phyloP scores from a whole-genome alignment of 2,113 vertebrate species.

The Pavo muticus region DNA sequence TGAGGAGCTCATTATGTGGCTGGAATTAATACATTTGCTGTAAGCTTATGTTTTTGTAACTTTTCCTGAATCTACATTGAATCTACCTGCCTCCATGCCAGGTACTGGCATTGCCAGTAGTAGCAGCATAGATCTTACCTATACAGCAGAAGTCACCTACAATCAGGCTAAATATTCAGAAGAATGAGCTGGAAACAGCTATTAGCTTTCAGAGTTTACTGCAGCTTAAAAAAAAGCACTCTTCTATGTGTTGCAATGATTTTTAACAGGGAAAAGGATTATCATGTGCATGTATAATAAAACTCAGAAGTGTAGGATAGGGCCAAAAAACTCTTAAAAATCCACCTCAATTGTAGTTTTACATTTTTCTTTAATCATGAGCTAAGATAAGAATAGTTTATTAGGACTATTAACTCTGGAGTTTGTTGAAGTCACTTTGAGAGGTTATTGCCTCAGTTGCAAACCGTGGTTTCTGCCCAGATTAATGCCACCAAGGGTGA shows the following conservation, averaged over 20 bases:
- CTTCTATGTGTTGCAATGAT: neutral
- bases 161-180: neutral
- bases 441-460: neutral
- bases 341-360: neutral
- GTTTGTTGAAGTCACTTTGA: neutral
- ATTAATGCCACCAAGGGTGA: neutral
- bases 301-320: neutral
- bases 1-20: neutral
- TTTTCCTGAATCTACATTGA: neutral
- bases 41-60: neutral
- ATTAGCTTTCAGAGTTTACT: neutral
- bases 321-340: neutral
- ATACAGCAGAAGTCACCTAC: neutral
- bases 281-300: neutral
- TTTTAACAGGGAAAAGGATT: neutral
- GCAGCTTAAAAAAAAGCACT: neutral
- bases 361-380: neutral
- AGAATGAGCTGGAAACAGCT: neutral
- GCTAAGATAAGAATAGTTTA: neutral
- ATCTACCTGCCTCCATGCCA: neutral
- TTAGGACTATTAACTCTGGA: neutral
- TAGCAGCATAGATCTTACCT: neutral
- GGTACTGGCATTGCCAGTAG: neutral
- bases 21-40: neutral
- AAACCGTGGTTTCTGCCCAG: neutral